phyloP scores from a whole-genome alignment of 2,888 invertebrate genomes.

The Hydriomena furcata region DNA sequence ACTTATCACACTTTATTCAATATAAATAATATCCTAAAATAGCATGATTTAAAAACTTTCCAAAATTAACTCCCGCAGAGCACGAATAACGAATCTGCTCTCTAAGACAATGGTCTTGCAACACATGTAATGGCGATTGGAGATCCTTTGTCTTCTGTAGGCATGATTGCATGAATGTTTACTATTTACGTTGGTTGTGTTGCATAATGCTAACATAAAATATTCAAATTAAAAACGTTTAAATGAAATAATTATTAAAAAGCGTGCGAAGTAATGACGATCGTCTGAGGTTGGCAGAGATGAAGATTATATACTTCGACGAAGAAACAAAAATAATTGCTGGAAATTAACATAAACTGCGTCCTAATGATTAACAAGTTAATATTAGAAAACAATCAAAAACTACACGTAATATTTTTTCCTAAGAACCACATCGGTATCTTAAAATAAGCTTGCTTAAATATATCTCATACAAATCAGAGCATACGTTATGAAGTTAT shows the following conservation, averaged over 20 bases:
- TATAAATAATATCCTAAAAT: constrained; percentile 7
- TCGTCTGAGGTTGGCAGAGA: no score
- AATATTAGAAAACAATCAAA: no score
- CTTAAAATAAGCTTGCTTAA: no score
- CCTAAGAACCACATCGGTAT: no score
- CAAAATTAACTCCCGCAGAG: constrained; percentile 11
- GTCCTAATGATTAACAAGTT: no score
- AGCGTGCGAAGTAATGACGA: no score
- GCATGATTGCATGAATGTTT: constrained; percentile 5
- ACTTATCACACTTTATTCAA: constrained; percentile 1
- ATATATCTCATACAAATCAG: no score
- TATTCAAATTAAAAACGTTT: background rate
- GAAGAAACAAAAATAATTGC: no score
- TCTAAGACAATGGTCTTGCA: constrained; percentile 17
- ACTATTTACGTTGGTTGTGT: constrained; percentile 1
- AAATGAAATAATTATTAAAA: background rate
- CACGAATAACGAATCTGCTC: constrained; percentile 15
- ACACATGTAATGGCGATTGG: constrained; percentile 16
- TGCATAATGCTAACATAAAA: background rate
- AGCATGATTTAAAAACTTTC: constrained; percentile 3
- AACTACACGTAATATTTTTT: no score
- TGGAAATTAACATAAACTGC: no score
- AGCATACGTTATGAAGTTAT: no score
- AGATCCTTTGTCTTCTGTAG: constrained; percentile 14
- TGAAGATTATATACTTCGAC: no score